Evolutionary conservation across 2,888 invertebrate genomes (phyloP), one percentile per base, ranked within the genome.

Genomic region (Oegoconia quadripuncta): DNA sequence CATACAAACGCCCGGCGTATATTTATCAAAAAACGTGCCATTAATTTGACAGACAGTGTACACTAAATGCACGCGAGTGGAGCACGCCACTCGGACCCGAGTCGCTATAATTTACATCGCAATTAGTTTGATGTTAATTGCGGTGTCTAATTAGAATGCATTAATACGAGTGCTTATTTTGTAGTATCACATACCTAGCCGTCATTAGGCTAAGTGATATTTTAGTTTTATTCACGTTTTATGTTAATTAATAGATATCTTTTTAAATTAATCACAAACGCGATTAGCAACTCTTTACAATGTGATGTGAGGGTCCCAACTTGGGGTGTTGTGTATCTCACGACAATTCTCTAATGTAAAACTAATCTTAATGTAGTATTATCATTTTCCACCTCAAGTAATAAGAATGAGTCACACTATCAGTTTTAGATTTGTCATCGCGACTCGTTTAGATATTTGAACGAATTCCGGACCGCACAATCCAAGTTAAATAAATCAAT

Each of bases 11-110:
- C 31, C n/a, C n/a, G n/a, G 23, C 36, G n/a, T 32, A 51, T 56
- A 62, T 65, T 61, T 53, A 60, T 65, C 61, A 64, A 48, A n/a
- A 46, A 47, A 16, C 7, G 7, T 41, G 52, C 62, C 50, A 61
- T 63, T 63, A 59, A 63, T 65, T 55, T 56, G 55, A 49, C 50
- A 48, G 53, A 50, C 52, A 52, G 39, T 22, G 43, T 42, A 50
- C 41, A 37, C 39, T 44, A 42, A 42, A 45, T 28, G 48, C 58
- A 56, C 51, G 53, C 46, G 41, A 55, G 35, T 30, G 36, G 12
- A 18, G 14, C 53, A 40, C 40, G 40, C 39, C 14, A 39, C 8
- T 20, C 28, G 37, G 7, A 13, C 37, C 11, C 16, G 17, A n/a
- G n/a, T 25, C n/a, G 23, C 23, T 16, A 35, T 44, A 53, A 52